Evolutionary conservation across 2,888 invertebrate species (phyloP), one percentile per base, ranked within the genome.

Genomic region (Nomada flava): DNA sequence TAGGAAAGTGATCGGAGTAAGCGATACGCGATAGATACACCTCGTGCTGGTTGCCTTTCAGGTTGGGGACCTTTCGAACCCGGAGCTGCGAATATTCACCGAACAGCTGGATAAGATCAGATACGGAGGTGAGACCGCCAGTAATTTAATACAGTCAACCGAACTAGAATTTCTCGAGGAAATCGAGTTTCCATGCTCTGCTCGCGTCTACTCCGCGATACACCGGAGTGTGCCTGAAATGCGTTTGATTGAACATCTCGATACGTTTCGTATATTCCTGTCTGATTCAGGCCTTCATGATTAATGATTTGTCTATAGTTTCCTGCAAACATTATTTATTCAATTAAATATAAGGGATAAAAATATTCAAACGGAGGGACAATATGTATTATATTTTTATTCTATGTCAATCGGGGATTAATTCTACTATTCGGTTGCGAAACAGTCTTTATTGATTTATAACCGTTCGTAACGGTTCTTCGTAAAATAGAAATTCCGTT

Each of bases 51-150:
- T 84, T 76, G 60, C 70, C 89, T 96, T 96, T 86, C 95, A 98
- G 98, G 95, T 98, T 87, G 98, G 98, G 72, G 98, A 98, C 94
- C 95, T 97, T 89, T 98, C 98, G 59, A 98, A 98, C 95, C 96
- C 98, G 53, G 98, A 98, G 94, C 95, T 99, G 86, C 95, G 98
- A 92, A 96, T 98, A 94, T 95, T 99, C 92, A 98, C 98, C 76
- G 98, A 98, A 94, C 97, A 98, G 94, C 95, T 98, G 94, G 97
- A 98, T 93, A 97, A 97, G 94, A 98, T 99, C 91, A 97, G 96
- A 93, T 98, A 97, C 92, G 98, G 98, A 93, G 98, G 98, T 97
- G 95, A 95, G 95, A 94, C 73, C 75, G 42, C n/a, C 63, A 72
- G 73, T 81, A 84, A 77, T 76, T 81, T 60, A 69, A 71, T 73